Percentiles rank a stretch among this genome's conserved stretches.
These are phyloP conservation scores for Orthosia gothica DNA, from an alignment of 2,888 invertebrate genomes.

Conservation along the genomic window DNA sequence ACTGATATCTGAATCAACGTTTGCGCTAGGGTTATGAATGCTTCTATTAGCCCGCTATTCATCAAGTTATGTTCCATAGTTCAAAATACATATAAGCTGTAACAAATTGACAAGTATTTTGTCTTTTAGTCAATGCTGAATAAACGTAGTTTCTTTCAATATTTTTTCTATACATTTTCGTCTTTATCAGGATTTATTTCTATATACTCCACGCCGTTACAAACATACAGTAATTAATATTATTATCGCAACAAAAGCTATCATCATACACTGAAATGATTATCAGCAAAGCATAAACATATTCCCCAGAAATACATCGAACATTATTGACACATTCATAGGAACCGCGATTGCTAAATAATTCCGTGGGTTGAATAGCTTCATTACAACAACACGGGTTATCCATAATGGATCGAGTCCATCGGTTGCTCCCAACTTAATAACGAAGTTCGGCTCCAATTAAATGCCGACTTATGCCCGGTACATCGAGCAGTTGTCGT, in stretches of 20 bases:
- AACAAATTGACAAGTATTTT: too few species aligned
- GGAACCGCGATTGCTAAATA: constrained; percentile 64
- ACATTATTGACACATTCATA: constrained; percentile 44
- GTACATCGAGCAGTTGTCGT: constrained; percentile 54
- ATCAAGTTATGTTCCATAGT: too few species aligned
- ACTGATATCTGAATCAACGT: background rate
- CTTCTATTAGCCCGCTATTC: too few species aligned
- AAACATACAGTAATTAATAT: background rate
- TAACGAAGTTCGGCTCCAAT: constrained; percentile 83
- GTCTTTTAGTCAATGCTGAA: too few species aligned
- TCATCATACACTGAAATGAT: background rate
- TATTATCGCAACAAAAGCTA: background rate
- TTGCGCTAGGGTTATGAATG: too few species aligned
- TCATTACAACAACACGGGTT: constrained; percentile 81
- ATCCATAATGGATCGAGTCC: constrained; percentile 82
- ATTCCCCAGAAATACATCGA: constrained; percentile 30
- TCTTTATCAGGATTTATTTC: background rate
- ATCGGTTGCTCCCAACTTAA: constrained; percentile 70
- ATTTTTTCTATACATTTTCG: too few species aligned
- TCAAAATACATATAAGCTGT: background rate
- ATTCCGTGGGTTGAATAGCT: constrained; percentile 79
- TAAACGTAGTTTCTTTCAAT: too few species aligned
- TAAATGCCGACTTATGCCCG: constrained; percentile 79
- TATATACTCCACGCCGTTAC: background rate
- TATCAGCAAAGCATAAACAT: background rate